Percentiles rank a stretch among this genome's conserved stretches.
Evolutionary conservation across 2,888 invertebrate species (phyloP).

Genomic region (Melipona beecheii): DNA sequence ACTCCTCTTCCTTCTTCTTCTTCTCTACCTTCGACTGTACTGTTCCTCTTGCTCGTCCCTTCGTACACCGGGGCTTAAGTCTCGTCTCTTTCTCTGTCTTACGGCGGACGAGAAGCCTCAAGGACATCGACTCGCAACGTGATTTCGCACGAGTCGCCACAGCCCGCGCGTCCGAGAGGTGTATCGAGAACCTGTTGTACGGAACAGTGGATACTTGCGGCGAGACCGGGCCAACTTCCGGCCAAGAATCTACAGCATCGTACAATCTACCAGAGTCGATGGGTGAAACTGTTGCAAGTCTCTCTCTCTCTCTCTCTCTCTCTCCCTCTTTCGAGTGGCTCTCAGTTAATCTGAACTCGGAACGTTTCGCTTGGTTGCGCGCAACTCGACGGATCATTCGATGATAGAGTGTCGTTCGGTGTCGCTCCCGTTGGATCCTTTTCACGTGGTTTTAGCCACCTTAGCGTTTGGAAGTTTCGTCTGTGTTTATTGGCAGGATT

Average conservation of each 20-base stretch:
- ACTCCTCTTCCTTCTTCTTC: background rate
- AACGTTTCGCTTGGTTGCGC: conserved; percentile 40
- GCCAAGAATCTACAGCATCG: conserved; percentile 56
- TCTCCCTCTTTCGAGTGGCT: conserved; percentile 10
- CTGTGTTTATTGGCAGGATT: background rate
- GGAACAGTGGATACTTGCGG: conserved; percentile 56
- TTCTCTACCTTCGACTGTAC: background rate
- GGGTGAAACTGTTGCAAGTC: conserved; percentile 31
- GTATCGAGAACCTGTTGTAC: conserved; percentile 60
- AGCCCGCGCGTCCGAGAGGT: conserved; percentile 42
- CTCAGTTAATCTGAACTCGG: conserved; percentile 35
- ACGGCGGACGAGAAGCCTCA: conserved; percentile 52
- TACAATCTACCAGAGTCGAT: background rate
- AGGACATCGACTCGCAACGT: conserved; percentile 65
- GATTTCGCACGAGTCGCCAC: conserved; percentile 57
- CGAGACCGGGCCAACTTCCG: conserved; percentile 66
- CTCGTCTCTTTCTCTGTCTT: conserved; percentile 23
- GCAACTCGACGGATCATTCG: conserved; percentile 17
- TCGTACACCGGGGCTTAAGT: conserved; percentile 44
- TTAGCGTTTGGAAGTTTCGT: background rate
- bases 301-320: too few species aligned
- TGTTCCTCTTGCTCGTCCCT: conserved; percentile 17
- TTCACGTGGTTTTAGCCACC: conserved; percentile 19
- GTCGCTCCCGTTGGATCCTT: conserved; percentile 10
- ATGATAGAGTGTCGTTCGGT: conserved; percentile 4